phyloP scores from a whole-genome alignment of 1,140 invertebrate genomes.

The Drosophila lacertosa region DNA sequence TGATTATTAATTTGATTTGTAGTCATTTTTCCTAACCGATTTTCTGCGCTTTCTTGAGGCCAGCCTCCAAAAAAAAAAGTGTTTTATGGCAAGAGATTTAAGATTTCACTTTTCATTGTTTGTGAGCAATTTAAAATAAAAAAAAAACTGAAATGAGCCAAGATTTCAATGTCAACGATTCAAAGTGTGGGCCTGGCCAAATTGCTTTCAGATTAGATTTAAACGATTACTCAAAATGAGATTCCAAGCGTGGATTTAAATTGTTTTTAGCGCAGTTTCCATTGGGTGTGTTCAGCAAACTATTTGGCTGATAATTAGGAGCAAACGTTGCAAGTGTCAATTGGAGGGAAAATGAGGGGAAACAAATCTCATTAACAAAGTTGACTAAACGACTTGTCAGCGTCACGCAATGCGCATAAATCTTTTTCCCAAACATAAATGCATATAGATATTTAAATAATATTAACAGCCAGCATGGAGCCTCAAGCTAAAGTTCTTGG shows the following conservation, averaged over 20 bases:
- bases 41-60: slow-evolving; percentile 53
- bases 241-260: background rate
- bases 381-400: slow-evolving; percentile 37
- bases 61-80: slow-evolving; percentile 18
- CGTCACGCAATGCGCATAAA: slow-evolving; percentile 32
- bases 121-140: slow-evolving; percentile 27
- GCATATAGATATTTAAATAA: slow-evolving; percentile 31
- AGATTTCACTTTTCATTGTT: slow-evolving; percentile 69
- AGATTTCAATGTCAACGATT: slow-evolving; percentile 71
- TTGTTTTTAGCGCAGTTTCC: background rate
- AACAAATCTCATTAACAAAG: slow-evolving; percentile 38
- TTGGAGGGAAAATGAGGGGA: background rate
- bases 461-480: slow-evolving; percentile 21
- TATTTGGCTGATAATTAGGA: background rate
- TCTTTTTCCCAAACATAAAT: slow-evolving; percentile 12
- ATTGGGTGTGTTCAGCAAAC: background rate
- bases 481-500: background rate
- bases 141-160: slow-evolving; percentile 6
- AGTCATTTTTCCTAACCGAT: slow-evolving; percentile 52
- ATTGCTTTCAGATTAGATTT: background rate
- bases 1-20: slow-evolving; percentile 80
- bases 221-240: too few relatives aligned
- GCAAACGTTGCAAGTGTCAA: slow-evolving; percentile 4
- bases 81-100: slow-evolving; percentile 32
- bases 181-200: slow-evolving; percentile 15